These are phyloP conservation scores for Dysmachus trigonus DNA, from an alignment of 2,888 invertebrate genomes.

Conservation along the genomic window DNA sequence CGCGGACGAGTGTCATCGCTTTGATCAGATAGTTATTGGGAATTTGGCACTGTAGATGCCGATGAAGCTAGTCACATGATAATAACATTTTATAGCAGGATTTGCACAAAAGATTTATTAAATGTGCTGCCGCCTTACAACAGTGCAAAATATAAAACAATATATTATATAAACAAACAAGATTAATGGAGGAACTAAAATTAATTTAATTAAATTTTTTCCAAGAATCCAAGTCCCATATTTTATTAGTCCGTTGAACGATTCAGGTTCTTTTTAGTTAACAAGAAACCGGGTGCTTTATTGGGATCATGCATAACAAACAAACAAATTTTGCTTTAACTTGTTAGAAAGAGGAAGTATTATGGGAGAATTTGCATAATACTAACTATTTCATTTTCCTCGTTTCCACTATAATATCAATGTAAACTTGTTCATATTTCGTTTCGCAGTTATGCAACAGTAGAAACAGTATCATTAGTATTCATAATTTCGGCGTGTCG, in stretches of 20 bases:
- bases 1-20: background rate
- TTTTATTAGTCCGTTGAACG: background rate
- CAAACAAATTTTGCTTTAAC: background rate
- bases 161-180: background rate
- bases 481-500: background rate
- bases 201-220: background rate
- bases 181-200: background rate
- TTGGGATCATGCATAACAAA: background rate
- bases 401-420: background rate
- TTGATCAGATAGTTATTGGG: background rate
- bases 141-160: background rate
- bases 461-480: background rate
- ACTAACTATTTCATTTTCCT: background rate
- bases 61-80: background rate
- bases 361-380: background rate
- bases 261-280: background rate
- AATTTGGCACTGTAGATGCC: background rate
- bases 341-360: background rate
- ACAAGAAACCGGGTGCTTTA: background rate
- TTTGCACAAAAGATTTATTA: background rate
- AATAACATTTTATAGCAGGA: background rate
- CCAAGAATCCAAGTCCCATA: background rate
- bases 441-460: background rate
- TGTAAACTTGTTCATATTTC: background rate
- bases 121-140: background rate